Percentiles rank a stretch among this genome's conserved stretches.
Conservation (phyloP, 1,140 invertebrate species). For the Pararge aegeria region DNA sequence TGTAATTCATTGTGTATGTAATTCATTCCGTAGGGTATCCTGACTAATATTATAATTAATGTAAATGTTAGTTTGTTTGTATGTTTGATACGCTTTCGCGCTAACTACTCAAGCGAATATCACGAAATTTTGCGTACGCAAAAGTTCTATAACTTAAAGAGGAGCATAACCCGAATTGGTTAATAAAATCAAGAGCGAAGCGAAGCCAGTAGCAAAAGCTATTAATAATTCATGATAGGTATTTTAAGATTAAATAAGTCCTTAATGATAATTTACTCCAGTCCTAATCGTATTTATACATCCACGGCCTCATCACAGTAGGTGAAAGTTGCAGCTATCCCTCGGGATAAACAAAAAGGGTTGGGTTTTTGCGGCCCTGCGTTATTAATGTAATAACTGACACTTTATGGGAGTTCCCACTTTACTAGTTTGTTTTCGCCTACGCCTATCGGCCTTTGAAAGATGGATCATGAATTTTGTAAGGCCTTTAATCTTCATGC, state of each 20-base stretch:
- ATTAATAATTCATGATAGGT: neutral
- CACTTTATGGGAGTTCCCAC: constrained; percentile 62
- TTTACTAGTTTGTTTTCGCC: constrained; percentile 47
- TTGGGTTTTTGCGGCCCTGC: constrained; percentile 57
- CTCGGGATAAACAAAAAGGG: constrained; percentile 66
- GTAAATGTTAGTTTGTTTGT: too few species aligned
- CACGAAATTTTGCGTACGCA: too few species aligned
- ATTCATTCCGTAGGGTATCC: too few species aligned
- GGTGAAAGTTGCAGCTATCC: constrained; percentile 44
- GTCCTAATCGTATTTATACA: constrained; percentile 14
- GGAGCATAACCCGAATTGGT: too few species aligned
- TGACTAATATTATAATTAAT: too few species aligned
- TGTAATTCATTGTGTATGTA: too few species aligned
- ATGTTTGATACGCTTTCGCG: too few species aligned
- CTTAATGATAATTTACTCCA: neutral
- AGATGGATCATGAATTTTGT: constrained; percentile 5
- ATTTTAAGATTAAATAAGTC: neutral
- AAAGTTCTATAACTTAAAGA: too few species aligned
- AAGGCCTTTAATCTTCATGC: constrained; percentile 2
- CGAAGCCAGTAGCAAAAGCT: too few species aligned
- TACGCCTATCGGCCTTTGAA: constrained; percentile 18
- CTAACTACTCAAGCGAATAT: too few species aligned
- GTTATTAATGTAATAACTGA: constrained; percentile 76
- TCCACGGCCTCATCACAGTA: constrained; percentile 27
- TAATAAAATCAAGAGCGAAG: too few species aligned